These are phyloP conservation scores for Pampus argenteus DNA, from an alignment of 2,797 vertebrate genomes.

Conservation along the genomic window DNA sequence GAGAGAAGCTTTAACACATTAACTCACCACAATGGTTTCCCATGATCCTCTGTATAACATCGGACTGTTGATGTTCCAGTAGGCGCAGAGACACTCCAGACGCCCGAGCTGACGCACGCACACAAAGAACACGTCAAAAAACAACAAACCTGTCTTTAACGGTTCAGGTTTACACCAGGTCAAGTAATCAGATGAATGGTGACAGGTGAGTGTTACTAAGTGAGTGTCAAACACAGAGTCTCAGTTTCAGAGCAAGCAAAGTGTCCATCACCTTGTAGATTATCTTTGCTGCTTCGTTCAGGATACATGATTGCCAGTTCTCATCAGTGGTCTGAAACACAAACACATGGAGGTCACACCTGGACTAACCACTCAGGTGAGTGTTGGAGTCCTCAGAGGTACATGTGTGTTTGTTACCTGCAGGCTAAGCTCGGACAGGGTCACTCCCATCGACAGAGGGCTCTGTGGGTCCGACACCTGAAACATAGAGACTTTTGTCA, in stretches of 20 bases:
- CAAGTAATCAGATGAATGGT: background rate
- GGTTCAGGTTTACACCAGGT: too few species aligned
- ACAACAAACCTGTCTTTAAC: background rate
- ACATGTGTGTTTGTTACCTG: conserved; percentile 82
- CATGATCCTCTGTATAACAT: conserved; percentile 87
- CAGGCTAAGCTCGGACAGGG: conserved; percentile 93
- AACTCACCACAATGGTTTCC: conserved; percentile 91
- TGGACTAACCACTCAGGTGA: background rate
- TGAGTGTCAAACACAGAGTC: background rate
- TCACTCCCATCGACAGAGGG: conserved; percentile 92
- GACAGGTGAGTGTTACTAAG: background rate
- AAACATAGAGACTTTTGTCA: conserved; percentile 34
- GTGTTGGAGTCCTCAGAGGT: background rate
- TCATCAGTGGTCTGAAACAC: conserved; percentile 90
- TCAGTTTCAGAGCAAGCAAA: background rate
- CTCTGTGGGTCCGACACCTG: conserved; percentile 90
- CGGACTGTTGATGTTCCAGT: conserved; percentile 92
- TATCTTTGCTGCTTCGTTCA: conserved; percentile 94
- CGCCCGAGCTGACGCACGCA: conserved; percentile 79
- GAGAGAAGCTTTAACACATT: background rate
- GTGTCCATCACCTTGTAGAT: conserved; percentile 92
- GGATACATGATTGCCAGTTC: conserved; percentile 91
- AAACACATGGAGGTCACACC: background rate
- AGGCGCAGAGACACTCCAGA: conserved; percentile 92
- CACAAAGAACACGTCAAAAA: background rate